A percentile compares a stretch with the other conserved stretches of the same genome.
These are phyloP conservation scores for Podabrus alpinus DNA, from an alignment of 2,888 invertebrate genomes.

Conservation along the genomic window DNA sequence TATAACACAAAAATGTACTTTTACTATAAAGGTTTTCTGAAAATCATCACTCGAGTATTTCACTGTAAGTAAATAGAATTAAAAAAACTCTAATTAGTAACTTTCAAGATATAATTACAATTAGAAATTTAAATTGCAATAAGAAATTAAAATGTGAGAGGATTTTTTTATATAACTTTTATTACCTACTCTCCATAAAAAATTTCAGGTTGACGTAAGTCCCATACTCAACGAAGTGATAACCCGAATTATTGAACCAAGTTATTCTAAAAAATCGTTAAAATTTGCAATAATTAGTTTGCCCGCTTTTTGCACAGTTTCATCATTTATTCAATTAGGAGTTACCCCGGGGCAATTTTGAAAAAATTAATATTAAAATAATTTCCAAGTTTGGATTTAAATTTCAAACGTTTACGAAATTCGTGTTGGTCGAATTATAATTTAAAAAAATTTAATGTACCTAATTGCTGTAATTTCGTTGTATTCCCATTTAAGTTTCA, in stretches of 20 bases:
- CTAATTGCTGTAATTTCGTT: slow-evolving; percentile 6
- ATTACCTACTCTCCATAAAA: background rate
- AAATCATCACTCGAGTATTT: background rate
- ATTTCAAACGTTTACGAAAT: background rate
- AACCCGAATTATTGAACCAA: background rate
- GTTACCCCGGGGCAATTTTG: background rate
- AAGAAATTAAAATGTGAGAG: background rate
- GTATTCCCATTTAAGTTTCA: slow-evolving; percentile 3
- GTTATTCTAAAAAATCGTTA: background rate
- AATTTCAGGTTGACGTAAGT: background rate
- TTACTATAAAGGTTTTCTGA: background rate
- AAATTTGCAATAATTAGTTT: background rate
- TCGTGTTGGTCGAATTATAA: background rate
- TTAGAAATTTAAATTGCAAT: background rate
- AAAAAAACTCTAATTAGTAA: background rate
- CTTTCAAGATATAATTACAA: background rate
- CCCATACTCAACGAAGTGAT: background rate
- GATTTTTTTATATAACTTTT: background rate
- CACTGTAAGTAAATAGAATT: background rate
- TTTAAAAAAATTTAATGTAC: background rate
- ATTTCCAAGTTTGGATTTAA: background rate
- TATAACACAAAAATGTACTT: background rate
- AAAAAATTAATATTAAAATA: background rate
- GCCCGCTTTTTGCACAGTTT: background rate
- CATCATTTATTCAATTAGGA: background rate